Evolutionary conservation across 1,140 invertebrate genomes (phyloP).

Genomic region (Solenopsis fugax): DNA sequence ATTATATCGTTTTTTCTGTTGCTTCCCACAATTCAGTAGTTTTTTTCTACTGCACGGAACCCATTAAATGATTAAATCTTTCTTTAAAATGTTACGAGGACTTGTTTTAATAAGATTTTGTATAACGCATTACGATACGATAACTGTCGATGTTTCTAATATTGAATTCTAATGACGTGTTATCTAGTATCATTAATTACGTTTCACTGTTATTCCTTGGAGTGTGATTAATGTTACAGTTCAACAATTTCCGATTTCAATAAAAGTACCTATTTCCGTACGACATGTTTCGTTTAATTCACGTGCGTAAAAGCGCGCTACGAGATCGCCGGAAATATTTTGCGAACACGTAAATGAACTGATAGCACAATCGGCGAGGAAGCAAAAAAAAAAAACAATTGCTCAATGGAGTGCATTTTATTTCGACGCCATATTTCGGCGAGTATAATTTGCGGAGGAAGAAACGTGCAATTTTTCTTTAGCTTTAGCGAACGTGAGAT

Average conservation of each 20-base stretch:
- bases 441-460: not conserved
- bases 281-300: not conserved
- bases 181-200: not conserved
- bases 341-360: not conserved
- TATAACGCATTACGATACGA: not conserved
- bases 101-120: not conserved
- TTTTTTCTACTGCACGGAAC: not conserved
- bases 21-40: not conserved
- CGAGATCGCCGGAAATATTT: constrained; percentile 9
- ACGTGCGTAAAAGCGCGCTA: not conserved
- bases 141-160: not conserved
- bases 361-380: not conserved
- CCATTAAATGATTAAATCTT: not conserved
- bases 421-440: not conserved
- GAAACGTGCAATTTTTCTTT: not conserved
- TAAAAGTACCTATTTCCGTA: not conserved
- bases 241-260: not conserved
- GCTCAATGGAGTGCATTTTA: not conserved
- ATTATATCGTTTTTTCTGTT: not conserved
- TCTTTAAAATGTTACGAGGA: no score
- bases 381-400: not conserved
- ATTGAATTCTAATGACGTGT: not conserved
- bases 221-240: not conserved
- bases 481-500: not conserved
- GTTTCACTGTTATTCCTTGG: not conserved